Percentiles rank a stretch among this genome's conserved stretches.
Evolutionary conservation across 2,113 vertebrate species (phyloP).

Genomic region (Laticauda laticaudata): DNA sequence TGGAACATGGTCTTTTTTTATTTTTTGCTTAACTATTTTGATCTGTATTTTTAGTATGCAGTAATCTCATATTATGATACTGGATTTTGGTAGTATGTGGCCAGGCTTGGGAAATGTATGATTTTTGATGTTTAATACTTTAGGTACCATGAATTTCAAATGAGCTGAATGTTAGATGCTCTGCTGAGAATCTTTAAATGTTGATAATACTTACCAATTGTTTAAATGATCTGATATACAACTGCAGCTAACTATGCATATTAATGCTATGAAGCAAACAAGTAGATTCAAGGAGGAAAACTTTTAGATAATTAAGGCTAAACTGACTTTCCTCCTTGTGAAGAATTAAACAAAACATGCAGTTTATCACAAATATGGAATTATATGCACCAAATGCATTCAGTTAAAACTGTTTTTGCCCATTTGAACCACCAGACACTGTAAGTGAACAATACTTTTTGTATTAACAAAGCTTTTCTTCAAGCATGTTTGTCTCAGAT

Average conservation of each 20-base stretch:
- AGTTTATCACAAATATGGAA: constrained; percentile 68
- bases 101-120: constrained; percentile 60
- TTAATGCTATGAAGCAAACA: constrained; percentile 61
- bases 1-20: constrained; percentile 32
- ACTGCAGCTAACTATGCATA: constrained; percentile 64
- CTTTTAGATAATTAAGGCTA: constrained; percentile 30
- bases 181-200: constrained; percentile 24
- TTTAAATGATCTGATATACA: constrained; percentile 70
- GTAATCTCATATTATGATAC: constrained; percentile 63
- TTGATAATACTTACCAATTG: constrained; percentile 77
- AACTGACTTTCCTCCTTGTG: constrained; percentile 59
- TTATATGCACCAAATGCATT: constrained; percentile 60
- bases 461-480: constrained; percentile 62
- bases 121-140: constrained; percentile 37
- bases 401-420: constrained; percentile 44
- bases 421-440: constrained; percentile 60
- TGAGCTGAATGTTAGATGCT: constrained; percentile 29
- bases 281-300: constrained; percentile 56
- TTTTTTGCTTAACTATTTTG: constrained; percentile 68
- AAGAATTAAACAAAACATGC: constrained; percentile 67
- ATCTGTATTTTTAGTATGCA: constrained; percentile 48
- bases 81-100: constrained; percentile 58
- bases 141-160: constrained; percentile 54
- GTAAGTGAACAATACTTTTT: constrained; percentile 46
- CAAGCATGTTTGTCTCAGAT: constrained; percentile 58